These are phyloP conservation scores for Lagocephalus sceleratus DNA, from an alignment of 2,797 vertebrate species.

Conservation along the genomic window DNA sequence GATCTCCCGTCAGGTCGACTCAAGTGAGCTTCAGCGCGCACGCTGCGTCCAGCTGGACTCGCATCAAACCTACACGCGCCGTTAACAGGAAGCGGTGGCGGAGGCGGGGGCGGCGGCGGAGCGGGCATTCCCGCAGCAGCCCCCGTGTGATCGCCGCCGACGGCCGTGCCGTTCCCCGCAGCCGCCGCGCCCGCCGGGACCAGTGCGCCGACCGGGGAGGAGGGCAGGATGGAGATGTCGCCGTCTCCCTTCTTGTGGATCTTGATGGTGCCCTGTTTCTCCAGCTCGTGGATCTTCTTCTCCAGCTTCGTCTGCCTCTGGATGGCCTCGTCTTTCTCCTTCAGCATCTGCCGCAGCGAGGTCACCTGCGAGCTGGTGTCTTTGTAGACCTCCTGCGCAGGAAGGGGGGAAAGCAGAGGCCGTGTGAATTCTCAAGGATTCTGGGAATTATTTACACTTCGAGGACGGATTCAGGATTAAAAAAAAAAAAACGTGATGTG, in stretches of 20 bases:
- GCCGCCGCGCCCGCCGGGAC: conserved; percentile 13
- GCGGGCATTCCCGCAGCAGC: conserved; percentile 31
- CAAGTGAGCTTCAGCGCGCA: too few relatives aligned
- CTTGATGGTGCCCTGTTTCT: conserved; percentile 80
- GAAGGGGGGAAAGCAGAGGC: neutral
- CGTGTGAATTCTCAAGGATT: neutral
- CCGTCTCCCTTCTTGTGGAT: conserved; percentile 80
- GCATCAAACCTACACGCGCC: conserved; percentile 58
- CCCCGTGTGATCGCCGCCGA: conserved; percentile 45
- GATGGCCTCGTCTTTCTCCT: conserved; percentile 93
- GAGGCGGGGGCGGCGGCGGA: conserved; percentile 78
- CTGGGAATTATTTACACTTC: too few relatives aligned
- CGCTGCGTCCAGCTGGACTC: neutral
- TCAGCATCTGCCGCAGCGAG: conserved; percentile 85
- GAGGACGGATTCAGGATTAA: too few relatives aligned
- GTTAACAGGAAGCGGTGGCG: conserved; percentile 71
- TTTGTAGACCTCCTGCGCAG: conserved; percentile 87
- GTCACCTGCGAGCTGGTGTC: conserved; percentile 87
- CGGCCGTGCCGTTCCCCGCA: conserved; percentile 17
- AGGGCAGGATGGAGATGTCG: conserved; percentile 74
- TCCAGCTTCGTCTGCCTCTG: conserved; percentile 84
- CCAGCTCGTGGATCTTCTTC: conserved; percentile 78
- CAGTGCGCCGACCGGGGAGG: conserved; percentile 27
- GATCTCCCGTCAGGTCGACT: too few relatives aligned
- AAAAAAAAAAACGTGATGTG: neutral